Evolutionary conservation across 2,797 vertebrate species (phyloP).

Genomic region (Furcifer pardalis): DNA sequence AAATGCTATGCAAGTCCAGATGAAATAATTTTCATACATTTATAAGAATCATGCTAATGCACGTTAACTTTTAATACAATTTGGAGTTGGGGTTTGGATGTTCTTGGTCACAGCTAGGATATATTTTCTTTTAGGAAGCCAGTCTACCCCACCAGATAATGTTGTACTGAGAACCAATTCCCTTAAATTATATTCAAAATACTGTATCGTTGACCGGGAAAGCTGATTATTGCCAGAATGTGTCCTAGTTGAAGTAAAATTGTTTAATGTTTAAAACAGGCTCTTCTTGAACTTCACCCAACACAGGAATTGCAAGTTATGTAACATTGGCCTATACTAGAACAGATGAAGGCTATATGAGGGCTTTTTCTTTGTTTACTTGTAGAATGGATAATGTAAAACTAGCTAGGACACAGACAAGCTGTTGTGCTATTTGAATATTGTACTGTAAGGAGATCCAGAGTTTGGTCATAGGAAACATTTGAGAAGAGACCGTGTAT

Average conservation of each 20-base stretch:
- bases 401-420: background rate
- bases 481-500: background rate
- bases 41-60: background rate
- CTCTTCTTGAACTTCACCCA: background rate
- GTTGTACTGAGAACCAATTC: background rate
- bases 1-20: background rate
- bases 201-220: background rate
- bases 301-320: constrained; percentile 14
- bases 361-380: constrained; percentile 8
- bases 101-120: background rate
- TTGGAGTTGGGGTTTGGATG: background rate
- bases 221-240: background rate
- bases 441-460: background rate
- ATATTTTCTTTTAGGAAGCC: background rate
- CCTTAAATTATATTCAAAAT: background rate
- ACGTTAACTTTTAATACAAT: background rate
- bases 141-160: background rate
- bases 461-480: background rate
- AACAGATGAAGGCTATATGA: constrained; percentile 16
- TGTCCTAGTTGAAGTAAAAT: background rate
- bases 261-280: background rate
- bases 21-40: background rate
- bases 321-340: background rate
- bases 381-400: background rate
- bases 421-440: background rate